These are phyloP conservation scores for Cyclura pinguis DNA, from an alignment of 2,797 vertebrate species.

Conservation along the genomic window DNA sequence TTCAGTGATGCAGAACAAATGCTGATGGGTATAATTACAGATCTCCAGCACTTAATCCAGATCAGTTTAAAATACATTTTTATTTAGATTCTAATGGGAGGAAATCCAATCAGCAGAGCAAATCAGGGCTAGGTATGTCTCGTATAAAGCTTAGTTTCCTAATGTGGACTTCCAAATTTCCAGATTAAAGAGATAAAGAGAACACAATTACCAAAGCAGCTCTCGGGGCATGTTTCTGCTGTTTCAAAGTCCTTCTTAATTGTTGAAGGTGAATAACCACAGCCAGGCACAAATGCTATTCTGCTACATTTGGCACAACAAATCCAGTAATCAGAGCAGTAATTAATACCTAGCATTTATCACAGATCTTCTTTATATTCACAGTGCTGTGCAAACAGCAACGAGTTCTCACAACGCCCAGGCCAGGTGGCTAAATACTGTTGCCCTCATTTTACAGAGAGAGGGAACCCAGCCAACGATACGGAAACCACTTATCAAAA, in stretches of 20 bases:
- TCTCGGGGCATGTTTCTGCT: conserved; percentile 4
- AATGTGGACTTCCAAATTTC: background rate
- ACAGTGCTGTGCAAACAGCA: conserved; percentile 13
- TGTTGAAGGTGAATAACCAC: conserved; percentile 23
- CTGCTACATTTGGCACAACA: conserved; percentile 15
- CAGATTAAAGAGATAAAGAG: conserved; percentile 25
- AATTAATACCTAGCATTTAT: conserved; percentile 33
- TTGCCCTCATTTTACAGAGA: conserved; percentile 1
- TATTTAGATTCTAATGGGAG: background rate
- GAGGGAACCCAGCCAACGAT: conserved; percentile 10
- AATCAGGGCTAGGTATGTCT: background rate
- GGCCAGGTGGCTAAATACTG: background rate
- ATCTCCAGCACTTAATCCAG: background rate
- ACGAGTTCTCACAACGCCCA: background rate
- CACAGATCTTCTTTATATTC: conserved; percentile 21
- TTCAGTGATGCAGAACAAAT: background rate
- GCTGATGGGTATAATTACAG: background rate
- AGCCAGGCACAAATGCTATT: background rate
- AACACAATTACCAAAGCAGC: background rate
- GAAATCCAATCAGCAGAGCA: conserved; percentile 9
- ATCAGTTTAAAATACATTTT: conserved; percentile 27
- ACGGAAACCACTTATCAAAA: conserved; percentile 18
- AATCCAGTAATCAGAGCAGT: conserved; percentile 15
- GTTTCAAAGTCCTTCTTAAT: conserved; percentile 26
- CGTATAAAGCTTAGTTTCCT: background rate